Conservation (phyloP, 2,888 invertebrate genomes). For the Erebia aethiops region DNA sequence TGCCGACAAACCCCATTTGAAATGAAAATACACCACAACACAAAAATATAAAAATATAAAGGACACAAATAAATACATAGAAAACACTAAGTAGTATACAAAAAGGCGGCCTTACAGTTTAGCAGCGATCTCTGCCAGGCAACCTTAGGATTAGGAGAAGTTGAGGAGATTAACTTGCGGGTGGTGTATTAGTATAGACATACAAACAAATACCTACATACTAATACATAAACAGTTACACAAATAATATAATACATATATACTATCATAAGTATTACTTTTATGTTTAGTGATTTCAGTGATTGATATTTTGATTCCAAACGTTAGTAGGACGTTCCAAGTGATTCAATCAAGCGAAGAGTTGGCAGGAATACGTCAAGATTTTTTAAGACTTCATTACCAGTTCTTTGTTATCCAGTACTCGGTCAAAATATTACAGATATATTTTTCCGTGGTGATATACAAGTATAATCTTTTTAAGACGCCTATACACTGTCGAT, state of each 20-base stretch:
- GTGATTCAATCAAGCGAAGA: conserved; percentile 50
- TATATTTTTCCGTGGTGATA: conserved; percentile 19
- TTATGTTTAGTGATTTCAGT: conserved; percentile 73
- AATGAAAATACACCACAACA: conserved; percentile 76
- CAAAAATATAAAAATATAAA: too few species aligned
- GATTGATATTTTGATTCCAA: conserved; percentile 64
- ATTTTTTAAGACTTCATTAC: conserved; percentile 25
- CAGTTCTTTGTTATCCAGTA: conserved; percentile 23
- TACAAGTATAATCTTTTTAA: conserved; percentile 16
- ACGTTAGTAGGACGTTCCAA: conserved; percentile 62
- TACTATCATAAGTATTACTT: conserved; percentile 45
- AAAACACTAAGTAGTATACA: too few species aligned
- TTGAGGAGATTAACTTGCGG: too few species aligned
- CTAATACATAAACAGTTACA: too few species aligned
- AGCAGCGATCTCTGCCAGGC: too few species aligned
- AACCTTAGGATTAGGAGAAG: too few species aligned
- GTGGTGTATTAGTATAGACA: too few species aligned
- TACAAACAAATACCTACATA: too few species aligned
- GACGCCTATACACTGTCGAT: conserved; percentile 11
- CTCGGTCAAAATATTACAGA: conserved; percentile 20
- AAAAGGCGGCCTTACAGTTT: too few species aligned
- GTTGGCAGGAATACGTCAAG: conserved; percentile 33
- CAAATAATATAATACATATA: too few species aligned
- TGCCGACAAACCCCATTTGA: conserved; percentile 46
- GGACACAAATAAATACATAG: too few species aligned